Conservation (phyloP, 2,113 vertebrate species). For the Isurus oxyrinchus region DNA sequence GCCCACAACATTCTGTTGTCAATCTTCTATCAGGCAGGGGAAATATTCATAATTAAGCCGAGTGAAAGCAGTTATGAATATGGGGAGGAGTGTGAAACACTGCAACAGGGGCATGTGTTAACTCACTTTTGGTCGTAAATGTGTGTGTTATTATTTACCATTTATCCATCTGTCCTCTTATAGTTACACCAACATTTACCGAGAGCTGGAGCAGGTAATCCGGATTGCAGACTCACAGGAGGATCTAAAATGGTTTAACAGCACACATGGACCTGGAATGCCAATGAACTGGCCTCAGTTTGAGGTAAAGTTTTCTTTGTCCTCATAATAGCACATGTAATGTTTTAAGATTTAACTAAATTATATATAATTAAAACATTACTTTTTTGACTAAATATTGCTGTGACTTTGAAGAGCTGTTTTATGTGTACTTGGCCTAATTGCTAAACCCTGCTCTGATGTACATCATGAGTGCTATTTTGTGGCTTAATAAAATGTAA, state of each 20-base stretch:
- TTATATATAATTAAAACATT: background rate
- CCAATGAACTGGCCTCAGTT: constrained; percentile 97
- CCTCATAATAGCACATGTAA: background rate
- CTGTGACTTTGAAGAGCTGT: background rate
- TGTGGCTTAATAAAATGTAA: background rate
- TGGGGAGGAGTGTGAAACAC: background rate
- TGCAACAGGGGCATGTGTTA: fast-evolving
- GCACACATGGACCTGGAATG: constrained; percentile 85
- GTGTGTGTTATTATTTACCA: background rate
- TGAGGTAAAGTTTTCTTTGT: constrained; percentile 65
- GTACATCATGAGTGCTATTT: background rate
- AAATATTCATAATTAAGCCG: background rate
- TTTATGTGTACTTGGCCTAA: background rate
- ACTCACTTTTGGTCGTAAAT: fast-evolving
- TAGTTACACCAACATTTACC: constrained; percentile 85
- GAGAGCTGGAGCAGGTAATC: constrained; percentile 87
- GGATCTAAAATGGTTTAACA: constrained; percentile 97
- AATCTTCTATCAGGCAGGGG: background rate
- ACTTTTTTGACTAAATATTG: background rate
- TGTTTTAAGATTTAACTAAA: no score
- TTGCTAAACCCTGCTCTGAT: background rate
- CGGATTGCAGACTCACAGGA: constrained; percentile 82
- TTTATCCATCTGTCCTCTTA: background rate
- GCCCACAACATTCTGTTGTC: background rate
- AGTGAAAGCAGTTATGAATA: background rate